These are phyloP conservation scores for Ondatra zibethicus DNA, from an alignment of 2,113 vertebrate species.

Conservation along the genomic window DNA sequence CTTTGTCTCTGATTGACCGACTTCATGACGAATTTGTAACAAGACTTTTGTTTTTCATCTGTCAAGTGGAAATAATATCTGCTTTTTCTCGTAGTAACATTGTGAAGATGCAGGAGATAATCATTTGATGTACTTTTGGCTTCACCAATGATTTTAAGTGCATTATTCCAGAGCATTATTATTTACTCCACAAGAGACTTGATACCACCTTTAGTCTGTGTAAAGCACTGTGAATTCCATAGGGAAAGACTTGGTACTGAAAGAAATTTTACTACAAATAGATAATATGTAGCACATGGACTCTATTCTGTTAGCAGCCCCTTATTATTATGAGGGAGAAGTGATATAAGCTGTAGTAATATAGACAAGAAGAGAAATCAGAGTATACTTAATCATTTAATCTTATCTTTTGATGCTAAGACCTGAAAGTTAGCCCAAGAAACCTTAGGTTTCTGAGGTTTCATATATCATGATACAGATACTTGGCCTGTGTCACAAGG, in stretches of 20 bases:
- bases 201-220: constrained; percentile 41
- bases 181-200: constrained; percentile 55
- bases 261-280: constrained; percentile 56
- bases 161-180: constrained; percentile 59
- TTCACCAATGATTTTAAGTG: background rate
- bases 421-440: background rate
- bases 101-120: constrained; percentile 34
- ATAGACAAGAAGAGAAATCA: background rate
- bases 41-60: background rate
- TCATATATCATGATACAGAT: background rate
- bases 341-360: background rate
- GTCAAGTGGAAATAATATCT: constrained; percentile 10
- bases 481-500: background rate
- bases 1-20: background rate
- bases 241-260: constrained; percentile 45
- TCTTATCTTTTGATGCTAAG: background rate
- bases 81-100: background rate
- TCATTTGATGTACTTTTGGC: constrained; percentile 55
- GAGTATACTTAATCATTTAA: background rate
- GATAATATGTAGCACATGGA: constrained; percentile 11
- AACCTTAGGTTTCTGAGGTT: background rate
- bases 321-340: background rate
- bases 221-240: constrained; percentile 46
- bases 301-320: background rate
- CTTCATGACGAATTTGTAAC: background rate